Evolutionary conservation across 2,113 vertebrate species (phyloP).

Genomic region (Origma solitaria): DNA sequence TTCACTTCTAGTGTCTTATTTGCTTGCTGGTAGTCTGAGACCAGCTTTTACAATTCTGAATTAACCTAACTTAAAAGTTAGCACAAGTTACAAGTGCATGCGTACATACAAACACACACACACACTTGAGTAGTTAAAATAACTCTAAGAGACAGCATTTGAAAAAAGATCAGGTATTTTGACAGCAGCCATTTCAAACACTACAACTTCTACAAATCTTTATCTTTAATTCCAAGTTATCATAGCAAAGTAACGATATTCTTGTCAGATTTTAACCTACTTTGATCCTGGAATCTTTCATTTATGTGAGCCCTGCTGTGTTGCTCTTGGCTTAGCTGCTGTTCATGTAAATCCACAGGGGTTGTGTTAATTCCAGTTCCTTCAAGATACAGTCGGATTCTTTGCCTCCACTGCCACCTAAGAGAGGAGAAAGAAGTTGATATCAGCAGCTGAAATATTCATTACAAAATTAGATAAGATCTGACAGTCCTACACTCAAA

Average conservation of each 20-base stretch:
- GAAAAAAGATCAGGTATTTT: not conserved
- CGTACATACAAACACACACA: accelerated
- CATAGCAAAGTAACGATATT: not conserved
- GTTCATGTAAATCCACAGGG: conserved; percentile 92
- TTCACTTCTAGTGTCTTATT: not conserved
- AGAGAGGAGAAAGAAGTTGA: not conserved
- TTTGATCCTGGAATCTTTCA: conserved; percentile 70
- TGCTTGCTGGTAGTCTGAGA: not conserved
- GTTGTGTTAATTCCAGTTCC: conserved; percentile 91
- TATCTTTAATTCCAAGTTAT: not conserved
- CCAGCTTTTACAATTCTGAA: not conserved
- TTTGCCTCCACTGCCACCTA: conserved; percentile 95
- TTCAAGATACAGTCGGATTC: conserved; percentile 89
- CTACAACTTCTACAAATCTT: not conserved
- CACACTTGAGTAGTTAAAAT: not conserved
- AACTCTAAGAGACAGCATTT: not conserved
- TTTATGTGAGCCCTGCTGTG: conserved; percentile 87
- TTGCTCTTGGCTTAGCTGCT: conserved; percentile 92
- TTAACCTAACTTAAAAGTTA: not conserved
- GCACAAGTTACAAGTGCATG: not conserved
- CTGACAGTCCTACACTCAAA: not conserved
- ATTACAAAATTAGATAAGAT: not conserved
- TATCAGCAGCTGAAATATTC: not conserved
- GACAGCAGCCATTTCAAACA: not conserved
- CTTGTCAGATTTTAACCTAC: conserved; percentile 59